A percentile compares a stretch with the other conserved stretches of the same genome.
Evolutionary conservation across 1,140 invertebrate species (phyloP).

Genomic region (Drosophila grimshawi): DNA sequence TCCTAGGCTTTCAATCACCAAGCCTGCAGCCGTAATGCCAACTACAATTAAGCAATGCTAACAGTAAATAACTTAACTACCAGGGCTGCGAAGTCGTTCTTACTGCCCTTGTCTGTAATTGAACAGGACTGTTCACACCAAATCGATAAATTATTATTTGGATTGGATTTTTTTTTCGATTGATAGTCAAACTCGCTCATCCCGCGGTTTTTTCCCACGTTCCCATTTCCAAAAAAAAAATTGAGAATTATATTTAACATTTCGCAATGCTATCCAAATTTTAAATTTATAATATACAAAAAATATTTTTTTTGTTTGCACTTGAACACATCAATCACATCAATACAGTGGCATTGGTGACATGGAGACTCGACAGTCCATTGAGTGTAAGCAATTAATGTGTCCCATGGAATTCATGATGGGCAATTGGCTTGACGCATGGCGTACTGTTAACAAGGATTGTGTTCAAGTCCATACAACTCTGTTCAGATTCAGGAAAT

Average conservation of each 20-base stretch:
- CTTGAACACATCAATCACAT: neutral
- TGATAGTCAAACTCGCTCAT: too few relatives aligned
- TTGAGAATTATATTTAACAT: neutral
- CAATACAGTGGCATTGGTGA: neutral
- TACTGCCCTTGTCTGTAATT: too few relatives aligned
- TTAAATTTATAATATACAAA: neutral
- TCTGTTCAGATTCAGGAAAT: neutral
- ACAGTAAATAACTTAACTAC: too few relatives aligned
- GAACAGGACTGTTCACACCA: too few relatives aligned
- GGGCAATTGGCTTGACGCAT: neutral
- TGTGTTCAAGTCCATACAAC: neutral
- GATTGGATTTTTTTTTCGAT: too few relatives aligned
- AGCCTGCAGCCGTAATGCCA: too few relatives aligned
- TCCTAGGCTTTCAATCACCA: too few relatives aligned
- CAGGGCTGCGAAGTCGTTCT: too few relatives aligned
- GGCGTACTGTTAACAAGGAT: constrained; percentile 2
- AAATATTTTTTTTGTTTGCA: neutral
- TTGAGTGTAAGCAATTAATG: neutral
- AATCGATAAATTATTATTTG: too few relatives aligned
- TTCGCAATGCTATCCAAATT: neutral
- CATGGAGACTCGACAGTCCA: neutral
- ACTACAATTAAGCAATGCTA: too few relatives aligned
- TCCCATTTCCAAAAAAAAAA: neutral
- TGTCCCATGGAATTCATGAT: neutral
- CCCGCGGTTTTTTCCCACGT: too few relatives aligned